Base-by-base conservation (phyloP, 1,140 invertebrate species). In the Ceratosolen fusciceps region DNA sequence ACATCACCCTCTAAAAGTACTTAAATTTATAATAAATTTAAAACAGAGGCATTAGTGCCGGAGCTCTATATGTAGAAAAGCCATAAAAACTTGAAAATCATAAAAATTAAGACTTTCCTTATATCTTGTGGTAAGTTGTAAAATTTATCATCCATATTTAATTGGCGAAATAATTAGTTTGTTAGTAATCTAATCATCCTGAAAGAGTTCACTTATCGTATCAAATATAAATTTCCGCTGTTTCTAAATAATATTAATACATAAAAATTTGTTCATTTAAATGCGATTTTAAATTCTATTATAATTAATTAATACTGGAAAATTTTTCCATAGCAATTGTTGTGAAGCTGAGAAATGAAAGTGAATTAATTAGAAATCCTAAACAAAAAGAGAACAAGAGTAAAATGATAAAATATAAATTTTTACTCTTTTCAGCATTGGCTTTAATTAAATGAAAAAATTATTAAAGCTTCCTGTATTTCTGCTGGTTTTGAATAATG, bases 51-150 rank as follows among this genome's bases (percentile, higher is more conserved):
- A 26, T 58, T 58, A 26, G 5, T 58, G 24, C 24, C 12, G 5
- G 8, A 29, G 54, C 0, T 58, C 0, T 58, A 26, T 26, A 26
- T 34, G 31, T 19, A 65, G 60, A 65, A 10, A 21, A 65, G 29
- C 31, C 21, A 9, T 34, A 9, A 60, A 65, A 37, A 34, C 2
- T 37, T 65, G 34, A 2, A 65, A 34, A 16, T 65, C 1, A 65
- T 65, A 65, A 65, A 26, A 65, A 65, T 65, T 37, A 65, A 65
- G 37, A 65, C 31, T 65, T 34, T 16, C 10, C 19, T 21, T 34
- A 65, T 65, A 65, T 21, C 31, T 37, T 37, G 31, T 65, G 31
- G 16, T 65, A 34, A 65, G 16, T 65, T 65, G 14, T 21, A 65
- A n/a, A 65, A 37, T 34, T 37, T n/a, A 37, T 31, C 34, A 37